These are phyloP conservation scores for Conomelus anceps DNA, from an alignment of 2,888 invertebrate species.

Conservation along the genomic window DNA sequence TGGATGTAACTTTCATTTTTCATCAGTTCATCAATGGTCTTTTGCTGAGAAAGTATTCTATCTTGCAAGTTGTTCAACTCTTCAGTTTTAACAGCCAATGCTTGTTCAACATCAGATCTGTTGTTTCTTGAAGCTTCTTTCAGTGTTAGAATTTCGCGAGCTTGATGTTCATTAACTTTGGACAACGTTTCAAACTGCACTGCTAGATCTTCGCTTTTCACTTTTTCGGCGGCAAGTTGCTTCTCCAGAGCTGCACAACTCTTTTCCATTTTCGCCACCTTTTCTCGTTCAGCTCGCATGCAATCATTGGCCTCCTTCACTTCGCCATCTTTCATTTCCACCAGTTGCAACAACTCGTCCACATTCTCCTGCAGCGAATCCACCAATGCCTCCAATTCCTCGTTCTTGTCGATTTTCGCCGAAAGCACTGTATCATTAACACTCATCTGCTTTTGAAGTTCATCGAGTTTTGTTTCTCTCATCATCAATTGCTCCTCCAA, in stretches of 20 bases:
- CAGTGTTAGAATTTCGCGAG: no score
- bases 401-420: not conserved
- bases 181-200: no score
- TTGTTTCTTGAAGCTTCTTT: no score
- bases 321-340: not conserved
- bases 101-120: no score
- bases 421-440: not conserved
- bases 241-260: not conserved
- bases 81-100: no score
- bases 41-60: no score
- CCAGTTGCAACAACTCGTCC: not conserved
- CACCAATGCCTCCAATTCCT: not conserved
- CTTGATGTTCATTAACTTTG: no score
- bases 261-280: not conserved
- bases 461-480: not conserved
- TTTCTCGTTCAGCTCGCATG: not conserved
- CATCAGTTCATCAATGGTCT: no score
- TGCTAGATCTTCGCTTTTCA: no score
- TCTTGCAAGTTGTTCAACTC: no score
- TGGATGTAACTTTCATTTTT: no score
- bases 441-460: not conserved
- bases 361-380: not conserved
- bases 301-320: not conserved
- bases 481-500: not conserved
- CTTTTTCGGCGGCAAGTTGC: no score